Percentiles rank a stretch among this genome's conserved stretches.
These are phyloP conservation scores for Lycocerus yunnanus DNA, from an alignment of 2,888 invertebrate species.

Conservation along the genomic window DNA sequence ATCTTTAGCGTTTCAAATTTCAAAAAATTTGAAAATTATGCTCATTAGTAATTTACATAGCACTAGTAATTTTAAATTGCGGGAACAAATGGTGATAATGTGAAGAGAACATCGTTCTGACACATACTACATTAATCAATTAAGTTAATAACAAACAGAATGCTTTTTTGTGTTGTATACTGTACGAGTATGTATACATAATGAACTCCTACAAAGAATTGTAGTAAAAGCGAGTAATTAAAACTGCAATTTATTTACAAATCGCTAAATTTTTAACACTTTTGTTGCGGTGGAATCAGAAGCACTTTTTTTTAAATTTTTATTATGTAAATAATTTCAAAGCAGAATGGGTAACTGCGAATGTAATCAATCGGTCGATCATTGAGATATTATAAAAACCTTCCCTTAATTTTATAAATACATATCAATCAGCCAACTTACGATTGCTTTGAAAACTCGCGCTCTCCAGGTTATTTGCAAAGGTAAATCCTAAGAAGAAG, in stretches of 20 bases:
- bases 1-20: not conserved
- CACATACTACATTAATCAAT: not conserved
- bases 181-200: no score
- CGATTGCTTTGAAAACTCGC: conserved; percentile 18
- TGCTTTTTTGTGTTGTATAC: not conserved
- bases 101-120: not conserved
- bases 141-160: not conserved
- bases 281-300: not conserved
- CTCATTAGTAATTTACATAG: not conserved
- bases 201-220: not conserved
- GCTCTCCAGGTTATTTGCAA: conserved; percentile 6
- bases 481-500: conserved; percentile 14
- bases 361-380: not conserved
- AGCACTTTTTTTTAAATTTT: not conserved
- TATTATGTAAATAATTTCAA: not conserved
- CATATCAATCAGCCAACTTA: conserved; percentile 17
- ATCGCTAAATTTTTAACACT: not conserved
- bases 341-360: not conserved
- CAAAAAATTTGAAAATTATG: not conserved
- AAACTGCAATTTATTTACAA: not conserved
- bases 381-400: not conserved
- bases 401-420: not conserved
- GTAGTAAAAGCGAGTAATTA: not conserved
- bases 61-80: not conserved
- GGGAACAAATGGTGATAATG: not conserved